phyloP scores from a whole-genome alignment of 2,113 vertebrate genomes.

The Tapirus terrestris region DNA sequence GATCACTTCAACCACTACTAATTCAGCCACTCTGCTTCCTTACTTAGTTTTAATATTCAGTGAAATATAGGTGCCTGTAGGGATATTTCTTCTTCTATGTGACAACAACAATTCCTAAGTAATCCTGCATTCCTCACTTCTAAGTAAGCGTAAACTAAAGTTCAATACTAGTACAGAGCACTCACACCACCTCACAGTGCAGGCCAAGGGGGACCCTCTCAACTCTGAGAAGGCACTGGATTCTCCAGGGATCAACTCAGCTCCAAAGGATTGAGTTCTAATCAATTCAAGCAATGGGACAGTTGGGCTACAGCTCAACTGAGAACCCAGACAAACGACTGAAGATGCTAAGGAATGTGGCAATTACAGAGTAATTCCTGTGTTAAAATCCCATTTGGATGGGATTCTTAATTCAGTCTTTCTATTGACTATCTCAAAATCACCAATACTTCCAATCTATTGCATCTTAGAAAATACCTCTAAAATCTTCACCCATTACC shows the following conservation, averaged over 20 bases:
- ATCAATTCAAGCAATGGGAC: not conserved
- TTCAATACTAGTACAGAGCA: not conserved
- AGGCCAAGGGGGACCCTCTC: not conserved
- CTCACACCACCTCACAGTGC: rapidly evolving
- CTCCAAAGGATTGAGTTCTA: not conserved
- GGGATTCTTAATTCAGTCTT: not conserved
- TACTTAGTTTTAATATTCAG: not conserved
- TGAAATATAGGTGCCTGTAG: no score
- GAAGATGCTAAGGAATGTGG: not conserved
- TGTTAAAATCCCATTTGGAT: not conserved
- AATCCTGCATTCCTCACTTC: not conserved
- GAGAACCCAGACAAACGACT: not conserved
- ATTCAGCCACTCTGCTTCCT: not conserved
- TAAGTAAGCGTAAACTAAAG: not conserved
- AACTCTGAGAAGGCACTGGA: not conserved
- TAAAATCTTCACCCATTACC: not conserved
- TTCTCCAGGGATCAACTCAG: not conserved
- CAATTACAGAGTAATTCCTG: not conserved
- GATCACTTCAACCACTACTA: not conserved
- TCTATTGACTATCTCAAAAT: not conserved
- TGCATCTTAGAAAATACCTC: not conserved
- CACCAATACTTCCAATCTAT: not conserved
- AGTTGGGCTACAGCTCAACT: not conserved
- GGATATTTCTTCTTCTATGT: not conserved
- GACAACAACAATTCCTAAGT: not conserved